Evolutionary conservation across 2,113 vertebrate genomes (phyloP).

Genomic region (Calonectris borealis): DNA sequence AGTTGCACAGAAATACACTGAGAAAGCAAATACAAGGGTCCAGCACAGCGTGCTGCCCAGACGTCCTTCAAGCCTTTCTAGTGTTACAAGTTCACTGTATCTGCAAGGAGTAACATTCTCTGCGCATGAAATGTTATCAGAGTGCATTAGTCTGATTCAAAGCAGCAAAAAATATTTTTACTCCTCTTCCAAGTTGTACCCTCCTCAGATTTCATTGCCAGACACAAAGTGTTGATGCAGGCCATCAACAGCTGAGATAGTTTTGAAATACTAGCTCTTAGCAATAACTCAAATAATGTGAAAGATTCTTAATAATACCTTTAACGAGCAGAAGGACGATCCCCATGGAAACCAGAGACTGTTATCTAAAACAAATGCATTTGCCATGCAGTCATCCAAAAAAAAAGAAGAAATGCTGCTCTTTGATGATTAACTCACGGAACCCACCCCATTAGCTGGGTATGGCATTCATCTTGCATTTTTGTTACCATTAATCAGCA

Average conservation of each 20-base stretch:
- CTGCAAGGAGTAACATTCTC: background rate
- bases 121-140: background rate
- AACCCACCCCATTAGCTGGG: background rate
- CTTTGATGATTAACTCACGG: background rate
- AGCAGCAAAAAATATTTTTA: background rate
- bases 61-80: background rate
- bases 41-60: background rate
- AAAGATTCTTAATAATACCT: background rate
- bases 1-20: background rate
- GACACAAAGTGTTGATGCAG: background rate
- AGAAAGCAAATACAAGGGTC: background rate
- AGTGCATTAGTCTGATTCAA: background rate
- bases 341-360: slow-evolving; percentile 27
- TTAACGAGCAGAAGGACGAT: background rate
- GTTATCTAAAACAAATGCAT: background rate
- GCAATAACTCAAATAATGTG: background rate
- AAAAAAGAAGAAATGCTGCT: background rate
- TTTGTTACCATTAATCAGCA: background rate
- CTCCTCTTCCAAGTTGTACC: background rate
- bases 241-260: background rate
- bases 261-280: slow-evolving; percentile 12
- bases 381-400: background rate
- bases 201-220: background rate
- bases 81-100: background rate
- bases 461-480: background rate